A percentile compares a stretch with the other conserved stretches of the same genome.
phyloP scores from a whole-genome alignment of 2,113 vertebrate genomes.

The Varanus salvator region DNA sequence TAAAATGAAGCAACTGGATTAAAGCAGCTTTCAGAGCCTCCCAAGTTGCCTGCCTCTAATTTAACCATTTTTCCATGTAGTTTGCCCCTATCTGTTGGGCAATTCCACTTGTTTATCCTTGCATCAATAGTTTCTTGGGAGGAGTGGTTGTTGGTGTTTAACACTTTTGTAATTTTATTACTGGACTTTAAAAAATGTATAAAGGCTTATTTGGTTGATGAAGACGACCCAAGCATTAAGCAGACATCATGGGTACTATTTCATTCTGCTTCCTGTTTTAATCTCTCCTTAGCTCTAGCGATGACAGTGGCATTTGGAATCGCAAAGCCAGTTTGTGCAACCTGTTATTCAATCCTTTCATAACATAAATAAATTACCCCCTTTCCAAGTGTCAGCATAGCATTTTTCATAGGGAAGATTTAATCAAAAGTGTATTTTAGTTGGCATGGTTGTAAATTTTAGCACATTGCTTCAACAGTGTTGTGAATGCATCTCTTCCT shows the following conservation, averaged over 20 bases:
- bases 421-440: constrained; percentile 54
- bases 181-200: not conserved
- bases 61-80: too few species aligned
- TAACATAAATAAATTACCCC: constrained; percentile 25
- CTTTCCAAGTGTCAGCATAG: constrained; percentile 13
- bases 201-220: not conserved
- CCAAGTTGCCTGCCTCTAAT: too few species aligned
- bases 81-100: not conserved
- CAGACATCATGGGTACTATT: not conserved
- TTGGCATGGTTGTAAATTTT: constrained; percentile 53
- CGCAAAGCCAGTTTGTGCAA: not conserved
- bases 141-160: constrained; percentile 6
- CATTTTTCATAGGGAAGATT: constrained; percentile 28
- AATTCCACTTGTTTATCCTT: not conserved
- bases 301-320: constrained; percentile 19
- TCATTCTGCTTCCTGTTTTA: constrained; percentile 1
- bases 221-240: not conserved
- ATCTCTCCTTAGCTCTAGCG: constrained; percentile 29
- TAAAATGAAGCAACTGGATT: too few species aligned
- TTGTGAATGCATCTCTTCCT: not conserved
- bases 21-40: too few species aligned
- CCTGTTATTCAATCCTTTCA: not conserved
- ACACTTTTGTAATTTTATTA: constrained; percentile 6
- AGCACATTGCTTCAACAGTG: not conserved
- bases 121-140: not conserved